These are phyloP conservation scores for Palythoa grandis DNA, from an alignment of 92 coral and sea anemone genomes.

Conservation along the genomic window DNA sequence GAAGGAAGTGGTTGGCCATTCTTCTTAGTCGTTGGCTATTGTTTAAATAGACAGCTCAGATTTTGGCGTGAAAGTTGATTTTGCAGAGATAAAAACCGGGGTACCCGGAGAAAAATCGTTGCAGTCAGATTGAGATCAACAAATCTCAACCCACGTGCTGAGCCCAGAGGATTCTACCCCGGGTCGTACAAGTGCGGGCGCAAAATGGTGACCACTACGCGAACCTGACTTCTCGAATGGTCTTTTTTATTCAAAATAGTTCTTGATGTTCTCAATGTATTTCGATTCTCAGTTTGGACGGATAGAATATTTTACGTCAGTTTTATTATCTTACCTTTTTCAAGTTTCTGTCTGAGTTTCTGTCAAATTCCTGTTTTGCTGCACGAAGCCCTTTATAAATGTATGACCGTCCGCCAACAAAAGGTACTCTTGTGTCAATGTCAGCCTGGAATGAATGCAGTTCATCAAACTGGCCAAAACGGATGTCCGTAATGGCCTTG, in stretches of 20 bases:
- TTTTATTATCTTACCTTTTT: not conserved
- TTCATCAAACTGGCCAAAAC: constrained; percentile 20
- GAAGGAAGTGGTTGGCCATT: too few relatives aligned
- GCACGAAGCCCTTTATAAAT: constrained; percentile 7
- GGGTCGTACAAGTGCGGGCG: too few relatives aligned
- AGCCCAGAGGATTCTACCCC: too few relatives aligned
- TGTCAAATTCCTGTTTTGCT: constrained; percentile 19
- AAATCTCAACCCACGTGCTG: too few relatives aligned
- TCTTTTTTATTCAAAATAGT: not conserved
- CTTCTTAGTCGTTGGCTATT: too few relatives aligned
- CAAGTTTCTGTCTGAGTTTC: not conserved
- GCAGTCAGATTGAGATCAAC: too few relatives aligned
- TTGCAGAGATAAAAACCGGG: too few relatives aligned
- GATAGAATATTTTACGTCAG: not conserved
- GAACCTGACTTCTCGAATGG: too few relatives aligned
- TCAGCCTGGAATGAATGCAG: constrained; percentile 14
- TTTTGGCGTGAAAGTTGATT: too few relatives aligned
- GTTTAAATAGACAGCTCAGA: too few relatives aligned
- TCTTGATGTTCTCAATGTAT: not conserved
- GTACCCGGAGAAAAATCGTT: too few relatives aligned
- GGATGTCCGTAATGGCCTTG: constrained; percentile 1
- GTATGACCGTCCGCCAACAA: not conserved
- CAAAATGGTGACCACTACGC: too few relatives aligned
- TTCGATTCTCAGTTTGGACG: not conserved
- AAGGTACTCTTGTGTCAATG: constrained; percentile 10